phyloP scores from a whole-genome alignment of 2,797 vertebrate species.

The Diplodus puntazzo region DNA sequence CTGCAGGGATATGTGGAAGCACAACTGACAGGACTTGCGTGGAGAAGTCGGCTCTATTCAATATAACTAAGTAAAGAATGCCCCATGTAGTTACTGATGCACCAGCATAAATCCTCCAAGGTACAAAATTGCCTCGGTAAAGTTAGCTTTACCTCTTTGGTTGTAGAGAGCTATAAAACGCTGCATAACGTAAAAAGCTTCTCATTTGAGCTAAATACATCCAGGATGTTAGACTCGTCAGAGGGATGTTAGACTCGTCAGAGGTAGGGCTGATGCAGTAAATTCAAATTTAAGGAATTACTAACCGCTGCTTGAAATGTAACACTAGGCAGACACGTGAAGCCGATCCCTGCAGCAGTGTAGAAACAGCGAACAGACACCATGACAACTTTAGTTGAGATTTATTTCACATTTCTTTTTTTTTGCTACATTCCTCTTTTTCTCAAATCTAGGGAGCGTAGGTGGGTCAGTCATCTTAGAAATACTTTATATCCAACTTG shows the following conservation, averaged over 20 bases:
- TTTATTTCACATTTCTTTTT: slow-evolving; percentile 78
- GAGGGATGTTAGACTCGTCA: background rate
- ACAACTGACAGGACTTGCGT: slow-evolving; percentile 83
- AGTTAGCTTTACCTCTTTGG: slow-evolving; percentile 57
- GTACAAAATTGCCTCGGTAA: slow-evolving; percentile 53
- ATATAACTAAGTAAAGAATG: slow-evolving; percentile 77
- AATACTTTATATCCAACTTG: slow-evolving; percentile 79
- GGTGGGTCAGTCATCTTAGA: slow-evolving; percentile 77
- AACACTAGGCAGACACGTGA: slow-evolving; percentile 10
- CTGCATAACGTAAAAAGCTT: slow-evolving; percentile 22
- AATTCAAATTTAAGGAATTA: slow-evolving; percentile 12
- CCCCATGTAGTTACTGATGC: slow-evolving; percentile 68
- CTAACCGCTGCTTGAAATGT: slow-evolving; percentile 15
- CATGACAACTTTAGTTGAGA: slow-evolving; percentile 73
- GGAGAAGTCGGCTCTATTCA: slow-evolving; percentile 80
- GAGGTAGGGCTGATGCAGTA: slow-evolving; percentile 1
- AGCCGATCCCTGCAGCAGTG: slow-evolving; percentile 28
- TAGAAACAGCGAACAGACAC: slow-evolving; percentile 65
- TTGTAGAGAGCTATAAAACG: slow-evolving; percentile 31
- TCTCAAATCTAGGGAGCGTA: slow-evolving; percentile 79
- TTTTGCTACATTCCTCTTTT: slow-evolving; percentile 82
- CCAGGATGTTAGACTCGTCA: too few relatives aligned
- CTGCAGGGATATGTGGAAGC: slow-evolving; percentile 81
- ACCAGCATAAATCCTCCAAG: slow-evolving; percentile 72
- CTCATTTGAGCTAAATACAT: slow-evolving; percentile 20